Conservation (phyloP, 2,888 invertebrate species). For the Cataglyphis livida region DNA sequence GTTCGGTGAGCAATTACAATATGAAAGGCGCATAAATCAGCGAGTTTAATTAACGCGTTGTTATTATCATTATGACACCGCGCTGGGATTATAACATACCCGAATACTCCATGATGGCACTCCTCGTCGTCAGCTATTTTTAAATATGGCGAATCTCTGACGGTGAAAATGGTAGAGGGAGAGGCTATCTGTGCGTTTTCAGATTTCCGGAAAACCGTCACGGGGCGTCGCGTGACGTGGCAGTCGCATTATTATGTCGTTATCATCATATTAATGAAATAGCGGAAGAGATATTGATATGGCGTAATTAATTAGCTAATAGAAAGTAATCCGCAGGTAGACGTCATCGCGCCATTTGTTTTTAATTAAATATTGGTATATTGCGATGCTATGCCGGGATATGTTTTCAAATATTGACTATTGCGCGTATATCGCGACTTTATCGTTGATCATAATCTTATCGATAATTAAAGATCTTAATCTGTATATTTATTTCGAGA, state of each 20-base stretch:
- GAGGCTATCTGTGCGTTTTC: conserved; percentile 14
- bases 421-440: conserved; percentile 12
- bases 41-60: conserved; percentile 85
- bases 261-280: conserved; percentile 55
- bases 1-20: conserved; percentile 85
- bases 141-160: conserved; percentile 47
- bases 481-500: background rate
- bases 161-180: background rate
- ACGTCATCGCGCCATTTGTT: conserved; percentile 46
- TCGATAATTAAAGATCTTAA: conserved; percentile 29
- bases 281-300: conserved; percentile 47
- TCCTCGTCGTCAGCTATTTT: conserved; percentile 58
- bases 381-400: background rate
- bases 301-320: conserved; percentile 54
- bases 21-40: conserved; percentile 85
- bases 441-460: conserved; percentile 5
- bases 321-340: conserved; percentile 51
- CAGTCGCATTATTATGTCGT: conserved; percentile 51
- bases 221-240: conserved; percentile 35
- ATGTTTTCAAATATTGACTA: conserved; percentile 32
- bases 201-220: conserved; percentile 36
- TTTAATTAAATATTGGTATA: conserved; percentile 44
- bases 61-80: conserved; percentile 83
- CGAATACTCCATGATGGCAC: conserved; percentile 60
- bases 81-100: conserved; percentile 72